phyloP scores from a whole-genome alignment of 1,140 invertebrate genomes.

The Drosophila simulans region DNA sequence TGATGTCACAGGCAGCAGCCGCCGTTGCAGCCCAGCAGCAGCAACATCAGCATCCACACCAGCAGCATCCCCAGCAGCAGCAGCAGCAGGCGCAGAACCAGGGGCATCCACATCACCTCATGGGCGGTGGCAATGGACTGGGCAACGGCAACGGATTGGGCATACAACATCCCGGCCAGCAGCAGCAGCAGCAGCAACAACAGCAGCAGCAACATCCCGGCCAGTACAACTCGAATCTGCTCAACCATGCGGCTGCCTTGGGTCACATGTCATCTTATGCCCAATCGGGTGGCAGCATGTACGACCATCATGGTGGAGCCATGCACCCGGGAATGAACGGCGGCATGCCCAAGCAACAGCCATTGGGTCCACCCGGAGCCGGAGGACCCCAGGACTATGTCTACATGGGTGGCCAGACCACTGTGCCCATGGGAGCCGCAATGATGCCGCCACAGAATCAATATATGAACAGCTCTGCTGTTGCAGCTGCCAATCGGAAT shows the following conservation, averaged over 20 bases:
- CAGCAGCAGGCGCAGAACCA: conserved; percentile 73
- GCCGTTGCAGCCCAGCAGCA: conserved; percentile 72
- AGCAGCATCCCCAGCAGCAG: conserved; percentile 62
- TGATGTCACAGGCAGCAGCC: conserved; percentile 81
- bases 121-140: conserved; percentile 69
- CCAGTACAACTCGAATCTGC: conserved; percentile 79
- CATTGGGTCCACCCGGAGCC: conserved; percentile 54
- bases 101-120: conserved; percentile 69
- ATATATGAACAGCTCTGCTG: conserved; percentile 81
- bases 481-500: conserved; percentile 77
- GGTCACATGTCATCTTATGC: conserved; percentile 71
- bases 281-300: conserved; percentile 70
- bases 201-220: conserved; percentile 72
- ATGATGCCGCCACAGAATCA: conserved; percentile 82
- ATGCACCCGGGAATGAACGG: conserved; percentile 82
- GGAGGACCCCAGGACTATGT: conserved; percentile 76
- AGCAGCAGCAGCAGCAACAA: conserved; percentile 61
- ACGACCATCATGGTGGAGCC: conserved; percentile 76
- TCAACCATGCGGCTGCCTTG: conserved; percentile 77
- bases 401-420: conserved; percentile 76
- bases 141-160: conserved; percentile 69
- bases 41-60: conserved; percentile 59
- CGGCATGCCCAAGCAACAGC: conserved; percentile 74
- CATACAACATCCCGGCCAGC: conserved; percentile 59
- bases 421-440: conserved; percentile 69